Base-by-base conservation (phyloP, 2,888 invertebrate genomes). In the Aethes cnicana region DNA sequence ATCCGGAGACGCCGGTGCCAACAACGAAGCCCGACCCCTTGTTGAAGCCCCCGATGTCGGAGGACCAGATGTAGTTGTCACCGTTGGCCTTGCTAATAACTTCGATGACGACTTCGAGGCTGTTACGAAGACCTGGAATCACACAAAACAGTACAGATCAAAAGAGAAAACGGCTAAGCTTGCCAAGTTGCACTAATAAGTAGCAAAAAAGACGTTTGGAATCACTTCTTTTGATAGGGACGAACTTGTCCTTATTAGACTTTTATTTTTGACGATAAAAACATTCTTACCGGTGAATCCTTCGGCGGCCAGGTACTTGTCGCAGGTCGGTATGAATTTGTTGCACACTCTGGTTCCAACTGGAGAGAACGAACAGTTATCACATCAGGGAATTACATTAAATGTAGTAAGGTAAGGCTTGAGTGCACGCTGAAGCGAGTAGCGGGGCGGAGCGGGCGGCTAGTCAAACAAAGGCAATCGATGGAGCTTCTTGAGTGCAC, bases 341-440 rank as follows among this genome's bases (percentile, higher is more conserved):
- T 9, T 41, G 39, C 39, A 41, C 6, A 16, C 17, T 3, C 17
- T n/a, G 26, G 39, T 41, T 11, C 39, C 39, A 4, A 23, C 39
- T 41, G 26, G 3, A 9, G 26, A 11, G 17, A 26, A 17, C n/a
- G n/a, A 37, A 36, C 5, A 3, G 8, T 37, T 6, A 25, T n/a
- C n/a, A n/a, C n/a, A n/a, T n/a, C n/a, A n/a, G n/a, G n/a, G n/a
- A n/a, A n/a, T n/a, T n/a, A n/a, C n/a, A n/a, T n/a, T n/a, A n/a
- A n/a, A n/a, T n/a, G n/a, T n/a, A n/a, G n/a, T n/a, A n/a, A n/a
- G n/a, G n/a, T n/a, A n/a, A n/a, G n/a, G n/a, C n/a, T n/a, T n/a
- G n/a, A n/a, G n/a, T n/a, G n/a, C n/a, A n/a, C n/a, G n/a, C n/a
- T n/a, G n/a, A n/a, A n/a, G n/a, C n/a, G n/a, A n/a, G n/a, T n/a